Evolutionary conservation across 2,888 invertebrate genomes (phyloP).

Genomic region (Hypercompe scribonia): DNA sequence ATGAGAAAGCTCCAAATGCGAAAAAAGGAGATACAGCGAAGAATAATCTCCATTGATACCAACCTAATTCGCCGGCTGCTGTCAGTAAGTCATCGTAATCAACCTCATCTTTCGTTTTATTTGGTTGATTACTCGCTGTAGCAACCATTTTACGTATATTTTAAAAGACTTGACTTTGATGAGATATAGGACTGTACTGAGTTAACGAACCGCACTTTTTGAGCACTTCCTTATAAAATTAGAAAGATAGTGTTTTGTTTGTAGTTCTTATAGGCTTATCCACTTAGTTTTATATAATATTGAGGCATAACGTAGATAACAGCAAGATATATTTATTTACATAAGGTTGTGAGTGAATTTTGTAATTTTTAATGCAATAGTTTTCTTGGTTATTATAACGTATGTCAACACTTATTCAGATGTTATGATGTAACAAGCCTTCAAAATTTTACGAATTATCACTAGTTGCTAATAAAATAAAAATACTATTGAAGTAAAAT

Average conservation of each 20-base stretch:
- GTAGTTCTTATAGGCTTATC: not conserved
- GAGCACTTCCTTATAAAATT: not conserved
- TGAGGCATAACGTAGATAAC: not conserved
- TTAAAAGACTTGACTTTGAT: not conserved
- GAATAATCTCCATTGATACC: constrained; percentile 61
- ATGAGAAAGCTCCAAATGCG: constrained; percentile 58
- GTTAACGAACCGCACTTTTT: not conserved
- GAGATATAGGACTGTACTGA: not conserved
- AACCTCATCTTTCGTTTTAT: constrained; percentile 24
- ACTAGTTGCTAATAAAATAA: no score
- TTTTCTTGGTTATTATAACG: not conserved
- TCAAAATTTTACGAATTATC: no score
- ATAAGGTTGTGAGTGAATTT: not conserved
- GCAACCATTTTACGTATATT: not conserved
- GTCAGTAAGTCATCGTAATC: constrained; percentile 63
- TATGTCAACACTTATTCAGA: not conserved
- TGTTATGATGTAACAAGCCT: no score
- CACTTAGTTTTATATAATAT: not conserved
- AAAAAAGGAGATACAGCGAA: constrained; percentile 62
- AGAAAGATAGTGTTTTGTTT: not conserved
- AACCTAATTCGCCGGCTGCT: constrained; percentile 63
- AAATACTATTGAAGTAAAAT: no score
- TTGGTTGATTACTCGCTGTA: not conserved
- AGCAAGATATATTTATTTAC: not conserved
- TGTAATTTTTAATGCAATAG: not conserved